Evolutionary conservation across 2,888 invertebrate species (phyloP).

Genomic region (Amphiduros pacificus): DNA sequence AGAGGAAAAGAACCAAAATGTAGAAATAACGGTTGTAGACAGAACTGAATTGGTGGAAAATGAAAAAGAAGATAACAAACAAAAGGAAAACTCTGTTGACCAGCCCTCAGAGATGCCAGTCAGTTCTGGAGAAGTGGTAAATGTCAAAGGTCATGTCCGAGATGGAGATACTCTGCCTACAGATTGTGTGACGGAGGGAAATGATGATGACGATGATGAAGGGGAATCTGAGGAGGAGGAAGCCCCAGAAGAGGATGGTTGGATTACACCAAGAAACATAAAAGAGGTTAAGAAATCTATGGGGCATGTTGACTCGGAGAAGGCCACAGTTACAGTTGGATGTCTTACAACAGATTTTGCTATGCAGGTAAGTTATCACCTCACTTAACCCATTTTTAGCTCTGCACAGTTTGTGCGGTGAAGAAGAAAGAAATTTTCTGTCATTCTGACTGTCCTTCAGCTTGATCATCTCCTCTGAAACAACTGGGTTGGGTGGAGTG

Average conservation of each 20-base stretch:
- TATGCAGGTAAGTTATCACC: slow-evolving; percentile 70
- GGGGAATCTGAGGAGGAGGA: slow-evolving; percentile 65
- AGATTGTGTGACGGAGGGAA: slow-evolving; percentile 31
- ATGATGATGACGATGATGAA: slow-evolving; percentile 31
- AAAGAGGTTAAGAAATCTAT: slow-evolving; percentile 73
- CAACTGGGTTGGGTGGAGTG: too few species aligned
- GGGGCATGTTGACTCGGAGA: slow-evolving; percentile 57
- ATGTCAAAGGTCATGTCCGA: background rate
- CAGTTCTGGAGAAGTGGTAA: background rate
- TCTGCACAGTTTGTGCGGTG: background rate
- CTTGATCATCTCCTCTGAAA: background rate
- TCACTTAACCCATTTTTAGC: background rate
- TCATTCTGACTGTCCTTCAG: too few species aligned
- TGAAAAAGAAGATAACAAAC: too few species aligned
- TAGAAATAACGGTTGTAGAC: too few species aligned
- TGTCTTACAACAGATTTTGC: slow-evolving; percentile 98
- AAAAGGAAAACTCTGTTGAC: too few species aligned
- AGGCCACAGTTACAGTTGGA: slow-evolving; percentile 68
- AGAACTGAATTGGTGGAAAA: too few species aligned
- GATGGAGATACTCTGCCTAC: slow-evolving; percentile 7
- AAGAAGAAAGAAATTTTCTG: background rate
- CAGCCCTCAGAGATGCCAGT: too few species aligned
- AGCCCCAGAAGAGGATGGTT: slow-evolving; percentile 65
- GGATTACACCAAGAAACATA: slow-evolving; percentile 88
- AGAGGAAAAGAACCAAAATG: too few species aligned